Percentiles rank a stretch among this genome's conserved stretches.
Conservation (phyloP, 2,113 vertebrate genomes). For the Verasper variegatus region DNA sequence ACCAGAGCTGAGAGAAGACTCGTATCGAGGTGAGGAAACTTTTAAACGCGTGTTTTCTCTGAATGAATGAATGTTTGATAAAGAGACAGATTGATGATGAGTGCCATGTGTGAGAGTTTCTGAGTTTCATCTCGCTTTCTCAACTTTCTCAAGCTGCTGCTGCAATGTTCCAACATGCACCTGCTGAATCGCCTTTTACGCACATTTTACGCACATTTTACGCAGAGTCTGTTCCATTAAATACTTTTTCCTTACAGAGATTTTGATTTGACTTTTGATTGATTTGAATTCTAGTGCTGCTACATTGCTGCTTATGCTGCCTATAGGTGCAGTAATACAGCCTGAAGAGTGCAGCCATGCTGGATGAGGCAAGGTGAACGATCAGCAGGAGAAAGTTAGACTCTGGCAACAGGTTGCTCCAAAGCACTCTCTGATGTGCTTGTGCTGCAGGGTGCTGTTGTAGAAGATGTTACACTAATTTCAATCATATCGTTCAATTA, state of each 20-base stretch:
- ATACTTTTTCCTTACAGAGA: background rate
- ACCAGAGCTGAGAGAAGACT: constrained; percentile 35
- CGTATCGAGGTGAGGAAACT: constrained; percentile 61
- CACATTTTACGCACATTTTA: constrained; percentile 1
- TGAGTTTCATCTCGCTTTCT: background rate
- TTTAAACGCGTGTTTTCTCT: background rate
- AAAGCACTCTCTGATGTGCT: constrained; percentile 15
- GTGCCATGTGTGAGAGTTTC: background rate
- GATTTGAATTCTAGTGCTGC: background rate
- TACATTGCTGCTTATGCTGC: background rate
- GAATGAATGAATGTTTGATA: background rate
- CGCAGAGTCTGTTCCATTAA: background rate
- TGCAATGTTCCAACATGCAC: background rate
- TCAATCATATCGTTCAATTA: too few species aligned
- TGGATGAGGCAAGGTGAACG: background rate
- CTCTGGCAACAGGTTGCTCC: constrained; percentile 53
- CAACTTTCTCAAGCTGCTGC: background rate
- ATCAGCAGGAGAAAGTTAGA: constrained; percentile 27
- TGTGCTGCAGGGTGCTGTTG: background rate
- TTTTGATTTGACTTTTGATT: too few species aligned
- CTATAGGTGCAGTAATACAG: background rate
- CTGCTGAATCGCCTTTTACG: background rate
- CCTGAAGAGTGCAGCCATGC: background rate
- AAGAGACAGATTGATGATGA: background rate
- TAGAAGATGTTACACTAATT: background rate